phyloP scores from a whole-genome alignment of 2,888 invertebrate genomes.

The Epiblema foenella region DNA sequence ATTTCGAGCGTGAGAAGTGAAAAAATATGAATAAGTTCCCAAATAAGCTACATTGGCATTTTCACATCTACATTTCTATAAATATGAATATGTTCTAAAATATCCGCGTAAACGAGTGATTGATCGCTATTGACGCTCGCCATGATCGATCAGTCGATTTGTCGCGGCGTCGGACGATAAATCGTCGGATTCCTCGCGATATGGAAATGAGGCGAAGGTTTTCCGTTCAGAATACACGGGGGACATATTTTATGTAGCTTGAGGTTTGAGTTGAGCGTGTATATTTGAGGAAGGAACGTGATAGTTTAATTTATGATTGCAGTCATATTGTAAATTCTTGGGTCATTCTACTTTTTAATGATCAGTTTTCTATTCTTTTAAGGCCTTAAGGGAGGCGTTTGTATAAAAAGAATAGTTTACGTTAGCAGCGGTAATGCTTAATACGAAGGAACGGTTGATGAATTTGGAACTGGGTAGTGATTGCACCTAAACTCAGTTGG shows the following conservation, averaged over 20 bases:
- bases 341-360: too few relatives aligned
- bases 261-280: slow-evolving; percentile 14
- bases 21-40: too few relatives aligned
- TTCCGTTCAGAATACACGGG: slow-evolving; percentile 32
- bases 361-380: too few relatives aligned
- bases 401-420: too few relatives aligned
- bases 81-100: slow-evolving; percentile 31
- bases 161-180: slow-evolving; percentile 29
- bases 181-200: slow-evolving; percentile 35
- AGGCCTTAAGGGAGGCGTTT: too few relatives aligned
- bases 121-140: slow-evolving; percentile 21
- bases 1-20: too few relatives aligned
- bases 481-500: too few relatives aligned
- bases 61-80: background rate
- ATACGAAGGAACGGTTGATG: too few relatives aligned
- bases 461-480: too few relatives aligned
- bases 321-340: too few relatives aligned
- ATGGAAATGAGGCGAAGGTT: slow-evolving; percentile 34
- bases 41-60: too few relatives aligned
- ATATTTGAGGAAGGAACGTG: background rate
- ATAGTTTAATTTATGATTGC: background rate
- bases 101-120: slow-evolving; percentile 31
- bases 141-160: slow-evolving; percentile 39
- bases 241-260: slow-evolving; percentile 18
- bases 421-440: too few relatives aligned